A percentile compares a stretch with the other conserved stretches of the same genome.
Conservation (phyloP, 2,113 vertebrate species). For the Cephalopterus ornatus region DNA sequence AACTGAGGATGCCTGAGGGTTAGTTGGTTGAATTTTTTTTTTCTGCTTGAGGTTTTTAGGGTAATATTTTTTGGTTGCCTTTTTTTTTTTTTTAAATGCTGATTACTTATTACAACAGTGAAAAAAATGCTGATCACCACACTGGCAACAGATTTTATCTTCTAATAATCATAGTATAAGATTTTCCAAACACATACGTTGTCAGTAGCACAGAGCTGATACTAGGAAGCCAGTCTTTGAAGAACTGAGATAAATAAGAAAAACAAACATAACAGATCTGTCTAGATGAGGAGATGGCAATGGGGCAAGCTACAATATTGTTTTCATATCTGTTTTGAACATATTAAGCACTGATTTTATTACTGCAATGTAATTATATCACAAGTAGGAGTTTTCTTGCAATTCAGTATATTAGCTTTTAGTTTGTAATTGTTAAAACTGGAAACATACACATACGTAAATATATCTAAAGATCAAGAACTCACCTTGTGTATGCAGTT, state of each 20-base stretch:
- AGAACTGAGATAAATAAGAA: background rate
- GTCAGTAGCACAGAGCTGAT: background rate
- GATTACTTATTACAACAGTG: background rate
- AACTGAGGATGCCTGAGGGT: background rate
- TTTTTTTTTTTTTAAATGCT: background rate
- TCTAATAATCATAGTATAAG: background rate
- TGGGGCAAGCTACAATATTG: background rate
- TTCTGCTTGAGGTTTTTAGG: background rate
- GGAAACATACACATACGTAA: conserved; percentile 64
- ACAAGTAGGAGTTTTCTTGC: conserved; percentile 76
- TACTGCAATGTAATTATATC: conserved; percentile 64
- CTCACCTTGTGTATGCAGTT: conserved; percentile 60
- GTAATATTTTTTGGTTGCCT: background rate
- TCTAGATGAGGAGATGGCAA: background rate
- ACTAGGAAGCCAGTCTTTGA: background rate
- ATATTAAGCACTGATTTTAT: conserved; percentile 57
- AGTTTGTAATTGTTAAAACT: conserved; percentile 77
- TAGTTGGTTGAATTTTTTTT: background rate
- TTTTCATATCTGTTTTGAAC: conserved; percentile 46
- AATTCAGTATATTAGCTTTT: conserved; percentile 81
- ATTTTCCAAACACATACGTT: background rate
- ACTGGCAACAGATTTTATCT: background rate
- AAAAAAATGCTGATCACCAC: background rate
- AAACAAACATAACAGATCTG: background rate
- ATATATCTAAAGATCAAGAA: conserved; percentile 57